Conservation (phyloP, 2,797 vertebrate species). For the Melanotaenia maccullochi region DNA sequence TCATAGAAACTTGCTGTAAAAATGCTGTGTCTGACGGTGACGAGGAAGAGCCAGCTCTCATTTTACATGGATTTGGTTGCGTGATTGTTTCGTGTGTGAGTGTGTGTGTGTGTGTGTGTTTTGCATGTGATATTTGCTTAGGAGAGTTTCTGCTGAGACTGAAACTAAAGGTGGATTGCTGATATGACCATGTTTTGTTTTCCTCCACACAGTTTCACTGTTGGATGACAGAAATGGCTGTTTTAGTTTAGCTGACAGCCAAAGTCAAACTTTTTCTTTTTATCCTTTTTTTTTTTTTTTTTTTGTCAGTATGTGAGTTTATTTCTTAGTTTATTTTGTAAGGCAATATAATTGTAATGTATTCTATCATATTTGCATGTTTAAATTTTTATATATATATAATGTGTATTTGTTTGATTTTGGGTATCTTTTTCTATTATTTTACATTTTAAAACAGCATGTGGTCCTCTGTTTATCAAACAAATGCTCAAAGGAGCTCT, state of each 20-base stretch:
- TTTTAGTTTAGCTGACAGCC: background rate
- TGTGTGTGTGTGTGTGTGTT: slow-evolving; percentile 43
- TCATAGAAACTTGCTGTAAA: slow-evolving; percentile 61
- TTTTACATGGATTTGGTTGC: slow-evolving; percentile 77
- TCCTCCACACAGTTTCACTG: slow-evolving; percentile 23
- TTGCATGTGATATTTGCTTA: slow-evolving; percentile 82
- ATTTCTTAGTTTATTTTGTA: slow-evolving; percentile 23
- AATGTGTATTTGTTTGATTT: background rate
- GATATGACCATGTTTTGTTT: slow-evolving; percentile 39
- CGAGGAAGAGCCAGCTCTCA: slow-evolving; percentile 54
- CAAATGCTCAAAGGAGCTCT: slow-evolving; percentile 26
- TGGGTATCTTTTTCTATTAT: slow-evolving; percentile 1
- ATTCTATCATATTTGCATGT: slow-evolving; percentile 1
- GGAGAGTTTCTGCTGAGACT: slow-evolving; percentile 69
- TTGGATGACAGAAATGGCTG: slow-evolving; percentile 8
- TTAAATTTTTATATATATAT: background rate
- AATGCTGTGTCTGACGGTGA: slow-evolving; percentile 41
- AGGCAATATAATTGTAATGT: background rate
- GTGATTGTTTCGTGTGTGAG: slow-evolving; percentile 45
- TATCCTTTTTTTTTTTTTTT: no score
- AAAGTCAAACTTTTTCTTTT: background rate
- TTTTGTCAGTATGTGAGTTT: slow-evolving; percentile 9
- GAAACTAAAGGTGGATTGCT: slow-evolving; percentile 67
- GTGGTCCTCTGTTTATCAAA: slow-evolving; percentile 15
- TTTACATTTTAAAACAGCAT: background rate